Evolutionary conservation across 92 coral and sea anemone species (phyloP).

Genomic region (Actinostola sp.): DNA sequence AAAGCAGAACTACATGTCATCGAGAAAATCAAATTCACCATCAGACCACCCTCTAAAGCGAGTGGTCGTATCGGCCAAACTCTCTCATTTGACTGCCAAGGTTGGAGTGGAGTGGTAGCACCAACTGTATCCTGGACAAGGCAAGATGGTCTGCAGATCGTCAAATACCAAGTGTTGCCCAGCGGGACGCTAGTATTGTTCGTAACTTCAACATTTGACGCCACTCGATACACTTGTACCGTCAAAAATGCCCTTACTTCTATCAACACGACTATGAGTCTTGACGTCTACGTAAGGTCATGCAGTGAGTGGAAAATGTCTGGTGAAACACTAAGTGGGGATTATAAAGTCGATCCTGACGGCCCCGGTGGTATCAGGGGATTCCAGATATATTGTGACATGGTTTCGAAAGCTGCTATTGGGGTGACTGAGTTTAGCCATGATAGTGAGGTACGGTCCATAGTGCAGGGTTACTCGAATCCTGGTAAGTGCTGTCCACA

Average conservation of each 20-base stretch:
- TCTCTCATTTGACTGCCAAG: constrained; percentile 49
- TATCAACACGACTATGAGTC: constrained; percentile 22
- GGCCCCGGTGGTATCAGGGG: constrained; percentile 35
- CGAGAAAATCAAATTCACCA: constrained; percentile 46
- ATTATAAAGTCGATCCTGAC: constrained; percentile 52
- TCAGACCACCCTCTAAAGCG: constrained; percentile 39
- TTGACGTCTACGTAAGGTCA: constrained; percentile 37
- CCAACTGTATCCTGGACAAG: constrained; percentile 55
- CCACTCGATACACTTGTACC: constrained; percentile 42
- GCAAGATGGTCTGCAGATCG: constrained; percentile 24
- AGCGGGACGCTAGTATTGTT: constrained; percentile 54
- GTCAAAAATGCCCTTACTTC: constrained; percentile 40
- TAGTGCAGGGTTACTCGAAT: constrained; percentile 39
- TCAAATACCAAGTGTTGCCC: constrained; percentile 23
- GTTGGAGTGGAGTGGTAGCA: constrained; percentile 25
- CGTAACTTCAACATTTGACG: constrained; percentile 26
- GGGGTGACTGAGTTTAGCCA: constrained; percentile 73
- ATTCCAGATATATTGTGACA: constrained; percentile 65
- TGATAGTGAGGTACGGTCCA: constrained; percentile 51
- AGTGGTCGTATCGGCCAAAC: constrained; percentile 20
- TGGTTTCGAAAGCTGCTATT: constrained; percentile 65
- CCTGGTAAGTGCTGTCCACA: constrained; percentile 20
- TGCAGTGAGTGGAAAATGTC: constrained; percentile 64
- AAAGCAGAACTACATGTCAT: constrained; percentile 46
- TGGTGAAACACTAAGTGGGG: constrained; percentile 41